These are phyloP conservation scores for Lithosia quadra DNA, from an alignment of 2,888 invertebrate species.

Conservation along the genomic window DNA sequence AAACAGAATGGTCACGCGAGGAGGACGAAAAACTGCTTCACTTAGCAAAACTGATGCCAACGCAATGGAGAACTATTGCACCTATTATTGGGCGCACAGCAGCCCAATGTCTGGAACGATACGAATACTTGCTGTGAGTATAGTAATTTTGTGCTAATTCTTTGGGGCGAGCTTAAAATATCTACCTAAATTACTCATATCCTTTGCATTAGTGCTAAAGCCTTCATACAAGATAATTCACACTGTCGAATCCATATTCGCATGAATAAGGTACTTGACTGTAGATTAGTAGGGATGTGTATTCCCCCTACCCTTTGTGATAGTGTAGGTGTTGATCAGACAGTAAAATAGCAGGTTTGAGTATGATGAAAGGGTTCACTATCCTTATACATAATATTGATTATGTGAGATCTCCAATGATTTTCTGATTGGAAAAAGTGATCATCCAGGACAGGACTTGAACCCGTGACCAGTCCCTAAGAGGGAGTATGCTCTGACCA, in stretches of 20 bases:
- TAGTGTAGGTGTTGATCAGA: no score
- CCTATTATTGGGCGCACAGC: conserved; percentile 99
- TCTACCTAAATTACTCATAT: not conserved
- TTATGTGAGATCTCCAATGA: no score
- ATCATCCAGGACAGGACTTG: no score
- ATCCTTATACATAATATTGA: no score
- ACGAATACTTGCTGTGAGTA: conserved; percentile 97
- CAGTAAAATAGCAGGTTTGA: no score
- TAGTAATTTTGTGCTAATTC: not conserved
- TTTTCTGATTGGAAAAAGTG: no score
- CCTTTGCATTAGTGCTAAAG: not conserved
- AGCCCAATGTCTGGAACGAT: conserved; percentile 99
- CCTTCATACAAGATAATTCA: not conserved
- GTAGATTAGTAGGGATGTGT: no score
- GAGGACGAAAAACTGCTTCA: conserved; percentile 99
- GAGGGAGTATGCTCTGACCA: no score
- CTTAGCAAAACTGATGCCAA: conserved; percentile 99
- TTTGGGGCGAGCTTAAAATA: not conserved
- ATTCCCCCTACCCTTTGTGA: no score
- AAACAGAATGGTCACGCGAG: conserved; percentile 99
- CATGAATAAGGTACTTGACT: not conserved
- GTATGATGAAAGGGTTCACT: no score
- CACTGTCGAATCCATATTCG: not conserved
- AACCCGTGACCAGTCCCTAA: no score
- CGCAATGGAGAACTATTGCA: conserved; percentile 99